Conservation (phyloP, 1,140 invertebrate species). For the Trialeurodes vaporariorum region DNA sequence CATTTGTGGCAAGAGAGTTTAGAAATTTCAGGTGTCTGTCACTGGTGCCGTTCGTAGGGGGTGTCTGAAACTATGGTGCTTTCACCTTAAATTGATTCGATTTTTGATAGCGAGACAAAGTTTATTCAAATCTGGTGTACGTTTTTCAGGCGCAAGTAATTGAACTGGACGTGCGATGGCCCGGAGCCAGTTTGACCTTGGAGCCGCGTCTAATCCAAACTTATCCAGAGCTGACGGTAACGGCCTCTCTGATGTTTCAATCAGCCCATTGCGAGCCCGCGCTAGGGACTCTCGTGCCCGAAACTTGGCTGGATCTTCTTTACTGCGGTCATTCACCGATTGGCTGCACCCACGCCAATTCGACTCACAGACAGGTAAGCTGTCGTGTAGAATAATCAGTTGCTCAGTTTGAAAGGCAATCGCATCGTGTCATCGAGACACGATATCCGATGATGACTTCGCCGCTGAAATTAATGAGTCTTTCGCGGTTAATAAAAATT, state of each 20-base stretch:
- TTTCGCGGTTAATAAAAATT: no score
- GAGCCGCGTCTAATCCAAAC: conserved; percentile 59
- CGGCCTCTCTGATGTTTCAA: conserved; percentile 55
- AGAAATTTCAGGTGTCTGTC: no score
- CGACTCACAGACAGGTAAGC: conserved; percentile 39
- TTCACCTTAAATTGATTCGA: no score
- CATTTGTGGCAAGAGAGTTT: no score
- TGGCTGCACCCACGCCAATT: conserved; percentile 37
- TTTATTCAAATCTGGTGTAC: not conserved
- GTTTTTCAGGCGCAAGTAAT: not conserved
- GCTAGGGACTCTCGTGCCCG: conserved; percentile 45
- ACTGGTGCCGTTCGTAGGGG: no score
- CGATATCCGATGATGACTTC: no score
- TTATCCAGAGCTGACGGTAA: conserved; percentile 57
- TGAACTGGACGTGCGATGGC: conserved; percentile 61
- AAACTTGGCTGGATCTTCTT: conserved; percentile 58
- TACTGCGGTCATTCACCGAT: conserved; percentile 55
- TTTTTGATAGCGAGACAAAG: no score
- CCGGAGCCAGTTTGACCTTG: conserved; percentile 51
- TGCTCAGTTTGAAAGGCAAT: no score
- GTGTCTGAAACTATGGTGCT: no score
- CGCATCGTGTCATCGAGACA: no score
- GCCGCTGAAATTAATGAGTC: no score
- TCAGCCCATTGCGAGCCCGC: conserved; percentile 38
- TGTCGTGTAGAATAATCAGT: no score